Percentiles rank a stretch among this genome's conserved stretches.
These are phyloP conservation scores for Mesorhabditis spiculigera DNA, from an alignment of 2,888 invertebrate genomes.

Conservation along the genomic window DNA sequence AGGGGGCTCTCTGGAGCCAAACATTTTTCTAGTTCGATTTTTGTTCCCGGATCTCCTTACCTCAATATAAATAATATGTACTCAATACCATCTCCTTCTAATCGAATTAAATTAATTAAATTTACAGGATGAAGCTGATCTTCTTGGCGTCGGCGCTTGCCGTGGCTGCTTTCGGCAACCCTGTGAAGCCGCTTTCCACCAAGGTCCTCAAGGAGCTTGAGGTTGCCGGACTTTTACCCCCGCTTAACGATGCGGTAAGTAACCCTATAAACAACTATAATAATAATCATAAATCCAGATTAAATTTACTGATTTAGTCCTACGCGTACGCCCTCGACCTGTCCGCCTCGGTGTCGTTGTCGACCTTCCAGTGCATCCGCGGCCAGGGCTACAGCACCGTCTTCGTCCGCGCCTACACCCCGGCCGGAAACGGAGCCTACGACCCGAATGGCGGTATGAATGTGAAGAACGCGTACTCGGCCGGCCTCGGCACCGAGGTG, in stretches of 20 bases:
- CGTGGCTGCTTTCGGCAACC: background rate
- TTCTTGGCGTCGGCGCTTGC: no score
- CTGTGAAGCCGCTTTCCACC: background rate
- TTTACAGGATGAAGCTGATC: no score
- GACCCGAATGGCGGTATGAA: constrained; percentile 26
- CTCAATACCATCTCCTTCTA: no score
- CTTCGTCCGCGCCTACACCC: constrained; percentile 31
- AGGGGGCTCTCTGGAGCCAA: no score
- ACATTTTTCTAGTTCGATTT: no score
- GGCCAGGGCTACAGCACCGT: constrained; percentile 22
- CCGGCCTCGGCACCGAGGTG: constrained; percentile 34
- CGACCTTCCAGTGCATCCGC: constrained; percentile 19
- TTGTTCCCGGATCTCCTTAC: no score
- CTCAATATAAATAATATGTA: no score
- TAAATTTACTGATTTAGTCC: constrained; percentile 1
- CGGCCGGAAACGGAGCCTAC: constrained; percentile 29
- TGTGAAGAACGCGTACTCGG: constrained; percentile 33
- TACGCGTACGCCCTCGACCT: constrained; percentile 27
- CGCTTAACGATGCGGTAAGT: background rate
- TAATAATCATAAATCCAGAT: no score
- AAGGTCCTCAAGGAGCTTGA: constrained; percentile 6
- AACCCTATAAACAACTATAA: no score
- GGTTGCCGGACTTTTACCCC: background rate
- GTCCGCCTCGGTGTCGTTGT: constrained; percentile 15
- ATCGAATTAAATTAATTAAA: no score